phyloP scores from a whole-genome alignment of 2,113 vertebrate genomes.

The Ptyas mucosa region DNA sequence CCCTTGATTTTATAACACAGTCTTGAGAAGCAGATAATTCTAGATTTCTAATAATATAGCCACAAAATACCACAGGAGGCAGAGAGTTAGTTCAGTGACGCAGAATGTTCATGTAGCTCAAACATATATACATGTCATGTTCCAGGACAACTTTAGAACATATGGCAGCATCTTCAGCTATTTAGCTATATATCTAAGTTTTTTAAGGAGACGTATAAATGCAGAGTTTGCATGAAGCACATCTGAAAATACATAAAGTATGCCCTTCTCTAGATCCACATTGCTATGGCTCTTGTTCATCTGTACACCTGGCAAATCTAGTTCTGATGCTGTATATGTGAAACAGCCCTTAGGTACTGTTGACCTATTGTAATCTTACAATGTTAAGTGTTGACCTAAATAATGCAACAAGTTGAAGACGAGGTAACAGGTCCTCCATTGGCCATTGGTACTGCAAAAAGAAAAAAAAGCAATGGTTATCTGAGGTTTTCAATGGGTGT shows the following conservation, averaged over 20 bases:
- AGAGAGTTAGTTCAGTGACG: background rate
- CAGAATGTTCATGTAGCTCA: background rate
- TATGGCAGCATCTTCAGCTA: background rate
- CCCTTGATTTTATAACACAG: background rate
- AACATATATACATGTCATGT: background rate
- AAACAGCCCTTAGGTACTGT: background rate
- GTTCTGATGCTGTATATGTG: background rate
- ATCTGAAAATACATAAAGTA: background rate
- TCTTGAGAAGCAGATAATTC: background rate
- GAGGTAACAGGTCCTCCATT: constrained; percentile 64
- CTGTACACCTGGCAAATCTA: background rate
- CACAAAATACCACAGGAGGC: background rate
- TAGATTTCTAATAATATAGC: background rate
- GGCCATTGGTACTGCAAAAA: constrained; percentile 52
- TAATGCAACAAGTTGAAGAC: constrained; percentile 72
- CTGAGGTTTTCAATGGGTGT: background rate
- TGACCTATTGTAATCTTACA: background rate
- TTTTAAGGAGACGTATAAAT: background rate
- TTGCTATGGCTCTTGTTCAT: background rate
- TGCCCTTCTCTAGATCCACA: background rate
- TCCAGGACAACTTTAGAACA: background rate
- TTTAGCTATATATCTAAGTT: background rate
- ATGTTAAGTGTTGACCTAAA: constrained; percentile 45
- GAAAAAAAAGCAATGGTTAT: constrained; percentile 36
- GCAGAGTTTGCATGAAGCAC: background rate